Evolutionary conservation across 2,797 vertebrate species (phyloP).

Genomic region (Ambastaia sidthimunki): DNA sequence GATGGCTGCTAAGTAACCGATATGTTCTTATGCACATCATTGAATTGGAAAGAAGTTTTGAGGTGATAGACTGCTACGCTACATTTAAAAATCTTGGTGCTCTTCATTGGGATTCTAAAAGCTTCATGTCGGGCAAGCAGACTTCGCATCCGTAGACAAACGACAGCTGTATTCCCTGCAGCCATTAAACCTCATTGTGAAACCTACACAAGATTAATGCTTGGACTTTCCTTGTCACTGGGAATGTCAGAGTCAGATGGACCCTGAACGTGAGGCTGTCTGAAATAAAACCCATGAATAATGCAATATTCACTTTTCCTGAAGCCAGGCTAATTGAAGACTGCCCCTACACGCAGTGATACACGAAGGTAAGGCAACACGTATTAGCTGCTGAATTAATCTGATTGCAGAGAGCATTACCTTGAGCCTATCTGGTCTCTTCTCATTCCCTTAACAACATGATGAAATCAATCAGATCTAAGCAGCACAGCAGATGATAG

Average conservation of each 20-base stretch:
- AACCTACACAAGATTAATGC: slow-evolving; percentile 36
- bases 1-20: not conserved
- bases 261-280: slow-evolving; percentile 39
- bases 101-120: slow-evolving; percentile 36
- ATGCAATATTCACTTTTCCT: slow-evolving; percentile 42
- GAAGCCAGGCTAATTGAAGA: slow-evolving; percentile 47
- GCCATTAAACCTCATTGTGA: slow-evolving; percentile 21
- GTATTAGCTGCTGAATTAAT: slow-evolving; percentile 51
- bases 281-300: slow-evolving; percentile 54
- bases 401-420: slow-evolving; percentile 36
- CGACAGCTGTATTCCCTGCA: slow-evolving; percentile 27
- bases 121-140: not conserved
- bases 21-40: not conserved
- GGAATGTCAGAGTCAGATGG: slow-evolving; percentile 41
- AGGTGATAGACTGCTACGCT: slow-evolving; percentile 29
- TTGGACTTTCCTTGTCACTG: slow-evolving; percentile 39
- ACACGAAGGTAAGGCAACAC: slow-evolving; percentile 37
- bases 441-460: slow-evolving; percentile 32
- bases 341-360: slow-evolving; percentile 37
- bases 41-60: slow-evolving; percentile 35
- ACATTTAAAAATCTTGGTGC: slow-evolving; percentile 20
- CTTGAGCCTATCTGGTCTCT: slow-evolving; percentile 19
- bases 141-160: slow-evolving; percentile 16
- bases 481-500: slow-evolving; percentile 11
- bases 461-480: slow-evolving; percentile 42